A percentile compares a stretch with the other conserved stretches of the same genome.
Evolutionary conservation across 1,140 invertebrate species (phyloP).

Genomic region (Lethocerus indicus): DNA sequence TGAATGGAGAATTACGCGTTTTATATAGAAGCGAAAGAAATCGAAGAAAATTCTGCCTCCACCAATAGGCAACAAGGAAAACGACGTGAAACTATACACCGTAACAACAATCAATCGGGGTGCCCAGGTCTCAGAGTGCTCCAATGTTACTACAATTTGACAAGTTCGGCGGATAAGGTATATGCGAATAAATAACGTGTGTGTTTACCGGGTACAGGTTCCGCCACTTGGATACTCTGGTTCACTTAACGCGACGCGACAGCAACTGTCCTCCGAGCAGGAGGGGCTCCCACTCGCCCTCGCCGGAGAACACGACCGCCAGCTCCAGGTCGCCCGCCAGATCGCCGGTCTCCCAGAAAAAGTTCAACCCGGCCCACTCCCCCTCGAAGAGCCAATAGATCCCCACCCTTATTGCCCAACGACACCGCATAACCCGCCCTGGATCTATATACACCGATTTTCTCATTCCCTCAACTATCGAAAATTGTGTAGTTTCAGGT

Average conservation of each 20-base stretch:
- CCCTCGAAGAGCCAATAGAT: no score
- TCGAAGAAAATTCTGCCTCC: background rate
- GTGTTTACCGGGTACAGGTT: constrained; percentile 33
- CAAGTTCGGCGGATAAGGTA: background rate
- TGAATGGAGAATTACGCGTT: no score
- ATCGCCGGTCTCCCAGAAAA: constrained; percentile 3
- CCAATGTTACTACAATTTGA: background rate
- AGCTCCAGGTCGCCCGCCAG: background rate
- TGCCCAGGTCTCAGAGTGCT: background rate
- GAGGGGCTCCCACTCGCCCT: constrained; percentile 42
- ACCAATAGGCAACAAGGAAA: background rate
- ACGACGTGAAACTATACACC: background rate
- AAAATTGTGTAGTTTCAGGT: no score
- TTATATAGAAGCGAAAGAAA: no score
- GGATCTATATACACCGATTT: no score
- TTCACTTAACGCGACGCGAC: constrained; percentile 35
- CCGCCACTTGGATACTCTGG: constrained; percentile 62
- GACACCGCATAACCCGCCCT: no score
- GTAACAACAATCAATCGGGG: background rate
- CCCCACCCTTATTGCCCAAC: no score
- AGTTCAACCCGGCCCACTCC: background rate
- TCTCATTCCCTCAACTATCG: no score
- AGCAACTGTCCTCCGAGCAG: constrained; percentile 28
- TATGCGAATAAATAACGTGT: background rate
- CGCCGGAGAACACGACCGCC: constrained; percentile 17